A percentile compares a stretch with the other conserved stretches of the same genome.
Evolutionary conservation across 2,888 invertebrate genomes (phyloP).

Genomic region (Melolontha melolontha): DNA sequence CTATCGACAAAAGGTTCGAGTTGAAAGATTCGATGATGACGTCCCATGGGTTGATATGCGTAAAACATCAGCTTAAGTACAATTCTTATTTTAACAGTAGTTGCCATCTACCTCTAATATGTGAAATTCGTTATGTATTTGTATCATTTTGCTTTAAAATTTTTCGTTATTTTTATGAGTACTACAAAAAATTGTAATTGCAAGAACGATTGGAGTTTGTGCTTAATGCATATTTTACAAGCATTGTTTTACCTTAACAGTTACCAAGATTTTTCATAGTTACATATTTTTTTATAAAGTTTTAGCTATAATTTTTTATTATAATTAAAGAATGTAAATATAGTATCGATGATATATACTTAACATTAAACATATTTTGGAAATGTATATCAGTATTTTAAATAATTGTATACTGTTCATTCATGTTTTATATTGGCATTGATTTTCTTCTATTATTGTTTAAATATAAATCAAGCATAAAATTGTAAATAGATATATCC

Average conservation of each 20-base stretch:
- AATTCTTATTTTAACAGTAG: neutral
- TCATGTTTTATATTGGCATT: constrained; percentile 20
- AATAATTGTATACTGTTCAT: neutral
- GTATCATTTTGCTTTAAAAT: constrained; percentile 6
- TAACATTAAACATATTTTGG: neutral
- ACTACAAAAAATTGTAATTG: neutral
- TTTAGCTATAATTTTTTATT: constrained; percentile 24
- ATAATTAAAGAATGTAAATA: constrained; percentile 9
- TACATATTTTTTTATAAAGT: constrained; percentile 5
- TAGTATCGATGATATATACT: neutral
- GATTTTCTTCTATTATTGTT: constrained; percentile 19
- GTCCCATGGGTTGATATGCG: constrained; percentile 63
- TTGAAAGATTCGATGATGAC: constrained; percentile 80
- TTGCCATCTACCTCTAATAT: constrained; percentile 23
- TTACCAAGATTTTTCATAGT: constrained; percentile 31
- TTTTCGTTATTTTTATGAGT: constrained; percentile 9
- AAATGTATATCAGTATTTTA: constrained; percentile 21
- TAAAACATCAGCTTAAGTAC: constrained; percentile 48
- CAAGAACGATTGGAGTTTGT: neutral
- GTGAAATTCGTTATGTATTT: neutral
- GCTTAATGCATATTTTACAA: constrained; percentile 3
- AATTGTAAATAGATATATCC: constrained; percentile 24
- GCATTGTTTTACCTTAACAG: constrained; percentile 33
- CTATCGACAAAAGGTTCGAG: constrained; percentile 90
- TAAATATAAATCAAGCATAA: neutral